Evolutionary conservation across 2,797 vertebrate genomes (phyloP).

Genomic region (Rhinoraja longicauda): DNA sequence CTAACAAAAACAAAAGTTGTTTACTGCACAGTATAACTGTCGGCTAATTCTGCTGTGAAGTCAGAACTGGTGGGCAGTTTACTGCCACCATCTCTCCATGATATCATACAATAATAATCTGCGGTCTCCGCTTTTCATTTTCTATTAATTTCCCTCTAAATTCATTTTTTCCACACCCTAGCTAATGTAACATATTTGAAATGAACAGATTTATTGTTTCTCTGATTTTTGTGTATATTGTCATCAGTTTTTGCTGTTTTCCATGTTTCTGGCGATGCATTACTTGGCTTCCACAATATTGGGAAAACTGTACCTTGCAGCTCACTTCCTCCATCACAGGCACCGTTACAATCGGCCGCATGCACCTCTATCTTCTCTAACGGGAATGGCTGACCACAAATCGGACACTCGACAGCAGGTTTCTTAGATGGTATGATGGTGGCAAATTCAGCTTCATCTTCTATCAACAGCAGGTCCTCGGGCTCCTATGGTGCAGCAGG

Average conservation of each 20-base stretch:
- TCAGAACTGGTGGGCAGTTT: no score
- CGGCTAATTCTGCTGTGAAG: no score
- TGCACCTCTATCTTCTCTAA: conserved; percentile 24
- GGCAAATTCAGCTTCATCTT: background rate
- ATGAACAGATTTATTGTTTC: background rate
- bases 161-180: no score
- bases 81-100: no score
- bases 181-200: no score
- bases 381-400: background rate
- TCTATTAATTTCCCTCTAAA: no score
- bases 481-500: background rate
- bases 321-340: background rate
- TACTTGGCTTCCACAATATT: background rate
- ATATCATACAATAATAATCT: no score
- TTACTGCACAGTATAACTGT: no score
- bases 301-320: background rate
- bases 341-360: background rate
- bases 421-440: background rate
- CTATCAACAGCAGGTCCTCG: background rate
- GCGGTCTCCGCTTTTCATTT: no score
- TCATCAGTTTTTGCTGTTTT: background rate
- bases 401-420: background rate
- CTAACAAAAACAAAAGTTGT: no score
- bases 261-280: no score
- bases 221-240: background rate